Evolutionary conservation across 2,888 invertebrate species (phyloP), one percentile per base, ranked within the genome.

Genomic region (Pristionchus mayeri): DNA sequence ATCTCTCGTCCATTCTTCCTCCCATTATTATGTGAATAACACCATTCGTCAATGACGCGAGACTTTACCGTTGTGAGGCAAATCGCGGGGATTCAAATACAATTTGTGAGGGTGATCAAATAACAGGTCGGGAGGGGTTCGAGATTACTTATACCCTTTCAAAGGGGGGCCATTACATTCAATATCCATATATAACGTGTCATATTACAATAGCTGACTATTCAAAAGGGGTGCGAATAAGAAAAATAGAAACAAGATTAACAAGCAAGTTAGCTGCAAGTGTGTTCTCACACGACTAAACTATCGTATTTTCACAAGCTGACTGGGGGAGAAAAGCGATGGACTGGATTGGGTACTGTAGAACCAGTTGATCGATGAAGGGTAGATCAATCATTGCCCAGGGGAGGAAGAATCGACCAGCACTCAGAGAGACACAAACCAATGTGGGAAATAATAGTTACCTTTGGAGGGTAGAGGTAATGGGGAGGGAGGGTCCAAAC

Each of bases 71-170:
- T 40, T 30, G 40, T 44, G 75, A 40, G 40, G 44, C 40, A 75
- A 75, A 75, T 44, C 40, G 75, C 44, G 75, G n/a, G 44, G 11
- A 40, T 44, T 44, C 44, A 75, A 75, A 75, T 75, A 44, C 40
- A 44, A 75, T 75, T 75, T 40, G 75, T 30, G 75, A 3, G 40
- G 30, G 18, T 21, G 40, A 24, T 75, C 44, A 30, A 75, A 30
- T 37, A 44, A 44, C 9, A n/a, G 63, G 34, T 30, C 9, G 63
- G 63, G 63, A 27, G 63, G 63, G 34, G 30, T 63, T 63, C 63
- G 63, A 63, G 63, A 63, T 63, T 63, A 63, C 63, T 63, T 63
- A 75, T 75, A 44, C 75, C 75, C 75, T 75, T 75, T 75, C 75
- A 75, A 75, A 75, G 75, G 75, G 75, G 75, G 37, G n/a, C 75